Base-by-base conservation (phyloP, 2,113 vertebrate genomes). In the Nothobranchius kuhntae region DNA sequence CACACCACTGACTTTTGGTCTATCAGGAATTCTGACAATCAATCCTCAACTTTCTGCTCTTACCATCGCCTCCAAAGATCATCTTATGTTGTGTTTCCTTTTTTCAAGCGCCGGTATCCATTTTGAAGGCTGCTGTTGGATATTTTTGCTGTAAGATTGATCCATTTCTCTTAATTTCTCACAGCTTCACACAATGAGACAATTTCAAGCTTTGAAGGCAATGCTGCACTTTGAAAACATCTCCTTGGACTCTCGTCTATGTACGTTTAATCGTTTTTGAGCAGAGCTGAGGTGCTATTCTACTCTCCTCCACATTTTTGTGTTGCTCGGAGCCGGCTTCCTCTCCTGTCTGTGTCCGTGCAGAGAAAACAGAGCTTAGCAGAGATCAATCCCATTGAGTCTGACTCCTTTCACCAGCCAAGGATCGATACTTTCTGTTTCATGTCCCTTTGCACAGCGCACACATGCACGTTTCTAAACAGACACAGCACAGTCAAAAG, bases 351-450 rank as follows among this genome's bases (percentile, higher is more conserved):
- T 87, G 78, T 83, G 75, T 71, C 86, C 84, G 85, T 82, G 78
- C 69, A 89, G 83, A 89, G 88, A 87, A 90, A 87, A 87, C 83
- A 88, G 84, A 90, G 89, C 89, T 88, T 87, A 86, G 82, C 72
- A 81, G 69, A 81, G 80, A 91, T 91, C 88, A 89, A 90, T 90
- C 81, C 78, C 78, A 90, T 86, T 77, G 86, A 90, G 80, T 89
- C 73, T 74, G 75, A 87, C 81, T 89, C 73, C 82, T 88, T 87
- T 90, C 83, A 85, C 83, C 56, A 84, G 85, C 82, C 77, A 71
- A 54, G 66, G 81, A 91, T 91, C 89, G 73, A 90, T 89, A 84
- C 54, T n/a, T 80, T 68, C 82, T 74, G 86, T 90, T 91, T 89
- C 86, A 88, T 89, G 84, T 86, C 79, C 68, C 77, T 65, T 24